Percentiles rank a stretch among this genome's conserved stretches.
phyloP scores from a whole-genome alignment of 2,113 vertebrate species.

The Neodon shergylaensis region DNA sequence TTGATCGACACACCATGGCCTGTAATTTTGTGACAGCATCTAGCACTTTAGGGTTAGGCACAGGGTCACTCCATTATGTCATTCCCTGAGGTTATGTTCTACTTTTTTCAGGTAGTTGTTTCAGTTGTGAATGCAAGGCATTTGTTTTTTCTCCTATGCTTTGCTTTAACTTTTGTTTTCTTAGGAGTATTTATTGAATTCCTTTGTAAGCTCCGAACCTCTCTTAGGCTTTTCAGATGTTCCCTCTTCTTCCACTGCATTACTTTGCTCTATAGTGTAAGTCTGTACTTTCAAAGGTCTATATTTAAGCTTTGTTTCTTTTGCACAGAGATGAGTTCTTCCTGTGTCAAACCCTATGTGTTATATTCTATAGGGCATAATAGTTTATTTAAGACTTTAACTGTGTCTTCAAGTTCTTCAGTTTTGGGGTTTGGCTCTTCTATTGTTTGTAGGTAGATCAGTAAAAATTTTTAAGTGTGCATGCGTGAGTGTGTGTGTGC shows the following conservation, averaged over 20 bases:
- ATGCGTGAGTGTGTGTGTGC: background rate
- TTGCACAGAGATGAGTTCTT: conserved; percentile 86
- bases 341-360: conserved; percentile 80
- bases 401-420: conserved; percentile 82
- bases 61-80: conserved; percentile 86
- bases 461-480: background rate
- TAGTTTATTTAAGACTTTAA: conserved; percentile 80
- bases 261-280: background rate
- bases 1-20: conserved; percentile 89
- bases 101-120: conserved; percentile 92
- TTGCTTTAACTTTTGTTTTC: conserved; percentile 85
- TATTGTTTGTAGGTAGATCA: conserved; percentile 65
- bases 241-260: conserved; percentile 87
- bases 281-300: conserved; percentile 74
- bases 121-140: conserved; percentile 91
- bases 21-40: conserved; percentile 93
- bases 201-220: conserved; percentile 80
- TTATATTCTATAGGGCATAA: conserved; percentile 83
- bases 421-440: conserved; percentile 56
- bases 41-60: conserved; percentile 89
- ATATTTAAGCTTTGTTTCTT: conserved; percentile 85
- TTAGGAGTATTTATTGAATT: conserved; percentile 81
- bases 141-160: conserved; percentile 87
- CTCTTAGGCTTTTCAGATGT: conserved; percentile 87
- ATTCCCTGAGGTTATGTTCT: conserved; percentile 89